phyloP scores from a whole-genome alignment of 2,113 vertebrate genomes.

The Cnemophilus loriae region DNA sequence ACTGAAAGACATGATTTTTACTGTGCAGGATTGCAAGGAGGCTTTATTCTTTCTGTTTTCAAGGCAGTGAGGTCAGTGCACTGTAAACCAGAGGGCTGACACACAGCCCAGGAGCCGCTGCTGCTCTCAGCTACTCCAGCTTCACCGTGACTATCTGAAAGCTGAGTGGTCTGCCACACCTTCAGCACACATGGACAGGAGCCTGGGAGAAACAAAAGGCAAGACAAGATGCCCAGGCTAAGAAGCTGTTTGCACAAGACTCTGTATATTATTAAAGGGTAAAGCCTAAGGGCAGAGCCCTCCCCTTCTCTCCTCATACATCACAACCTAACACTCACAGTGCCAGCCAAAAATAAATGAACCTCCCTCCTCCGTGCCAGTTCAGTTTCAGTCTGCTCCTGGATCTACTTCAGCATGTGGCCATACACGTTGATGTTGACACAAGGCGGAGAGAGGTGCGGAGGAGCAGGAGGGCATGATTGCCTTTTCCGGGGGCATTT shows the following conservation, averaged over 20 bases:
- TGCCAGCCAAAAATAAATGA: background rate
- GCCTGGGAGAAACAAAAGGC: background rate
- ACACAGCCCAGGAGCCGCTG: background rate
- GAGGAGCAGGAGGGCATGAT: background rate
- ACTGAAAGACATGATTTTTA: background rate
- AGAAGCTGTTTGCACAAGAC: background rate
- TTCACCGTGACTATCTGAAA: background rate
- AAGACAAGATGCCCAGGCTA: background rate
- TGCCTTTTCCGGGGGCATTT: background rate
- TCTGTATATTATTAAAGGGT: background rate
- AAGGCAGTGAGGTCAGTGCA: rapidly evolving
- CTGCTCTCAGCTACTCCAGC: background rate
- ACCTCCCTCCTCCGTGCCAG: background rate
- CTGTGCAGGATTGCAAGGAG: background rate
- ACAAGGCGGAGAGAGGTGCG: background rate
- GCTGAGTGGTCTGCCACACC: background rate
- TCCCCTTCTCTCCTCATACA: background rate
- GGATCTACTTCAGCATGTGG: background rate
- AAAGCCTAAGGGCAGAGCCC: background rate
- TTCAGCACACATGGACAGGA: background rate
- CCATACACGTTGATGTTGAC: background rate
- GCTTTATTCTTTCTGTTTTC: background rate
- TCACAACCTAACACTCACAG: background rate
- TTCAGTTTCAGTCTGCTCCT: background rate
- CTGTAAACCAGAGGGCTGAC: background rate